Evolutionary conservation across 2,888 invertebrate genomes (phyloP).

Genomic region (Eupithecia dodoneata): DNA sequence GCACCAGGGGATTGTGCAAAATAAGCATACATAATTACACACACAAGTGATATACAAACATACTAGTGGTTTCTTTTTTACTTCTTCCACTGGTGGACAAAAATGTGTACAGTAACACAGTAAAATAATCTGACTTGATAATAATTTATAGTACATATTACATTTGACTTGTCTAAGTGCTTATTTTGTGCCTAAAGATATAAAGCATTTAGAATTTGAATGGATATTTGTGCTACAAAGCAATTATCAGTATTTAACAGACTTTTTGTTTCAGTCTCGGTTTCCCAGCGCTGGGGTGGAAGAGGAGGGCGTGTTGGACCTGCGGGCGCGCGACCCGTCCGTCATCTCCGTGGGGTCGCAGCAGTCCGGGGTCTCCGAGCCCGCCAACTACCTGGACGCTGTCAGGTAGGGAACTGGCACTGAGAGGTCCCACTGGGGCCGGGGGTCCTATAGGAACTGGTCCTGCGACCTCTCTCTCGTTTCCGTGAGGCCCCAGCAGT

Average conservation of each 20-base stretch:
- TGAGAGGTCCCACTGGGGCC: background rate
- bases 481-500: background rate
- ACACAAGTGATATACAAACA: no score
- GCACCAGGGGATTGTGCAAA: no score
- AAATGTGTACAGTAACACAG: no score
- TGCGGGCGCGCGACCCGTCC: constrained; percentile 81
- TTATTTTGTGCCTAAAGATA: no score
- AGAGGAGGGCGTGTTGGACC: constrained; percentile 81
- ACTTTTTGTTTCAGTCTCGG: constrained; percentile 54
- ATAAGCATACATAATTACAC: no score
- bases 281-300: constrained; percentile 50
- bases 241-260: background rate
- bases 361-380: constrained; percentile 78
- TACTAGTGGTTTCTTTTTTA: no score
- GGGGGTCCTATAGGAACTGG: background rate
- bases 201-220: no score
- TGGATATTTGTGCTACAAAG: background rate
- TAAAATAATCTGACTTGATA: no score
- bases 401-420: constrained; percentile 59
- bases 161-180: no score
- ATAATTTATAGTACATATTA: no score
- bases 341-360: constrained; percentile 81
- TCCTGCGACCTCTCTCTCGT: no score
- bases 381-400: constrained; percentile 78
- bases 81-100: no score